These are phyloP conservation scores for Amphiprion percula DNA, from an alignment of 2,113 vertebrate species.

Conservation along the genomic window DNA sequence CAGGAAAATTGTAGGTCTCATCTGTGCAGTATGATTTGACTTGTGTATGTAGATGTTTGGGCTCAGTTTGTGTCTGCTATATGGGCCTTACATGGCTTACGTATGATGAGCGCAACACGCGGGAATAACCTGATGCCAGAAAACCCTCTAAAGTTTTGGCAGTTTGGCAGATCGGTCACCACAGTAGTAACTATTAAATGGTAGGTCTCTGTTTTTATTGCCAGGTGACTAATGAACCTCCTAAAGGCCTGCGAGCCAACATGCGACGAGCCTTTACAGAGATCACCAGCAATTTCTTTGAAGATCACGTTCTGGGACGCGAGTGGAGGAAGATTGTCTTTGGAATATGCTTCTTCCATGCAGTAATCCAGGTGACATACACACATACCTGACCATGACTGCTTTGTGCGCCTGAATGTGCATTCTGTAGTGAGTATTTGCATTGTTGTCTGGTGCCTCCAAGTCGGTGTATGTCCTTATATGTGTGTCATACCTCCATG, in stretches of 20 bases:
- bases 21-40: no score
- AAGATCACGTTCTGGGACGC: slow-evolving; percentile 84
- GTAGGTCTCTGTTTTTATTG: neutral
- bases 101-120: no score
- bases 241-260: slow-evolving; percentile 88
- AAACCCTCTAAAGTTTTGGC: no score
- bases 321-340: slow-evolving; percentile 88
- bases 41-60: no score
- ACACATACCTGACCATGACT: neutral
- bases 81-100: no score
- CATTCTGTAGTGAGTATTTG: neutral
- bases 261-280: slow-evolving; percentile 86
- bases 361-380: slow-evolving; percentile 83
- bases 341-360: slow-evolving; percentile 87
- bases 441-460: neutral
- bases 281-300: slow-evolving; percentile 84
- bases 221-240: slow-evolving; percentile 88
- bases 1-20: no score
- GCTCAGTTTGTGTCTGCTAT: no score
- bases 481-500: slow-evolving; percentile 28
- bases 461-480: neutral
- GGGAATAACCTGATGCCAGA: no score
- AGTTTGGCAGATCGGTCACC: no score
- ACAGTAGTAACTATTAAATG: neutral
- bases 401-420: slow-evolving; percentile 12